Evolutionary conservation across 2,113 vertebrate genomes (phyloP).

Genomic region (Oostethus manadensis): DNA sequence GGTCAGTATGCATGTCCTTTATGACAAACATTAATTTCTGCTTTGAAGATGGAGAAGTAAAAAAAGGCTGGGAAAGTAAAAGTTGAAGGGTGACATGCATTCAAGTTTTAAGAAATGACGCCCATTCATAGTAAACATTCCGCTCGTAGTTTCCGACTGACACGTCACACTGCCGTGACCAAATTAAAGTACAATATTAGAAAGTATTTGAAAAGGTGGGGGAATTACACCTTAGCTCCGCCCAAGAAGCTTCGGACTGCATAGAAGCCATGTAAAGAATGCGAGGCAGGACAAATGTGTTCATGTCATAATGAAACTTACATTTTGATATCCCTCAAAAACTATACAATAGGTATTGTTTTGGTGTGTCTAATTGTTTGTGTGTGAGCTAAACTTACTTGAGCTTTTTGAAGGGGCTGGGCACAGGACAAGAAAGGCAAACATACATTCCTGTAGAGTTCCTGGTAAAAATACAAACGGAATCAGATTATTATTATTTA

Average conservation of each 20-base stretch:
- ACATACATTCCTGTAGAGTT: no score
- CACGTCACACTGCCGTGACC: conserved; percentile 9
- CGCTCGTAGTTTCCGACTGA: conserved; percentile 29
- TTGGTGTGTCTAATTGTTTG: neutral
- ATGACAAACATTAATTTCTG: neutral
- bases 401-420: no score
- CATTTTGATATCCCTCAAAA: no score
- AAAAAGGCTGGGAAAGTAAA: conserved; percentile 1
- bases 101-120: conserved; percentile 16
- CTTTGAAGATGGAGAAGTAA: neutral
- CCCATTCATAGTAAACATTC: conserved; percentile 28
- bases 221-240: conserved; percentile 8
- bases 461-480: neutral
- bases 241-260: conserved; percentile 4
- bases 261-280: neutral
- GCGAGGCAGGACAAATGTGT: conserved; percentile 1
- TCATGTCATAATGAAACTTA: neutral
- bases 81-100: conserved; percentile 6
- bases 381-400: neutral
- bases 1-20: no score
- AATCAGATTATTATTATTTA: no score
- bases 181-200: neutral
- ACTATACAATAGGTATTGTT: no score
- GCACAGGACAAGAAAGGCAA: neutral
- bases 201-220: conserved; percentile 1